A percentile compares a stretch with the other conserved stretches of the same genome.
phyloP scores from a whole-genome alignment of 2,888 invertebrate species.

The Aproaerema taeniolella region DNA sequence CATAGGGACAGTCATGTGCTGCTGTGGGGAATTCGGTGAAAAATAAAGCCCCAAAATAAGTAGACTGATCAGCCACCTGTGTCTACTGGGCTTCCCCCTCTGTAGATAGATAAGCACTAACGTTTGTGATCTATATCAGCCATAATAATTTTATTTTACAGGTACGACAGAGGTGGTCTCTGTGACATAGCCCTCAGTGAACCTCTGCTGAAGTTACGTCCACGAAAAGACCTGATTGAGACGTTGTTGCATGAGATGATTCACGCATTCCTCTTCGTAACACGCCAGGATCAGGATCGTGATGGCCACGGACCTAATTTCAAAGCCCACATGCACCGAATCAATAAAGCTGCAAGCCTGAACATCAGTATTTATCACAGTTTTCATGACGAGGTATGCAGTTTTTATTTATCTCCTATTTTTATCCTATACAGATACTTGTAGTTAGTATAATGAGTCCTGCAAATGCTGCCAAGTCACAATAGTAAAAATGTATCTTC shows the following conservation, averaged over 20 bases:
- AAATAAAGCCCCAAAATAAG: too few relatives aligned
- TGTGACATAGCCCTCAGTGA: slow-evolving; percentile 92
- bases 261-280: slow-evolving; percentile 96
- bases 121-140: too few relatives aligned
- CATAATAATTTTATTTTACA: slow-evolving; percentile 30
- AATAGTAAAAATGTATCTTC: too few relatives aligned
- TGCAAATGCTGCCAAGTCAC: too few relatives aligned
- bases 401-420: too few relatives aligned
- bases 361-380: slow-evolving; percentile 95
- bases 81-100: too few relatives aligned
- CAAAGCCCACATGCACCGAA: slow-evolving; percentile 93
- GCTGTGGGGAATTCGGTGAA: too few relatives aligned
- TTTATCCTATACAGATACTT: too few relatives aligned
- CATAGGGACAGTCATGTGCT: too few relatives aligned
- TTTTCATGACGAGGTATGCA: slow-evolving; percentile 94
- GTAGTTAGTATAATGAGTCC: too few relatives aligned
- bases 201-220: slow-evolving; percentile 93
- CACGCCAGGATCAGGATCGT: slow-evolving; percentile 88
- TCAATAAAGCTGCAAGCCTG: slow-evolving; percentile 91
- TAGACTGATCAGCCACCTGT: too few relatives aligned
- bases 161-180: slow-evolving; percentile 84
- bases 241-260: slow-evolving; percentile 99
- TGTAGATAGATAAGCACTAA: too few relatives aligned
- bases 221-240: slow-evolving; percentile 96
- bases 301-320: slow-evolving; percentile 98